Evolutionary conservation across 2,797 vertebrate genomes (phyloP).

Genomic region (Brachymystax lenok): DNA sequence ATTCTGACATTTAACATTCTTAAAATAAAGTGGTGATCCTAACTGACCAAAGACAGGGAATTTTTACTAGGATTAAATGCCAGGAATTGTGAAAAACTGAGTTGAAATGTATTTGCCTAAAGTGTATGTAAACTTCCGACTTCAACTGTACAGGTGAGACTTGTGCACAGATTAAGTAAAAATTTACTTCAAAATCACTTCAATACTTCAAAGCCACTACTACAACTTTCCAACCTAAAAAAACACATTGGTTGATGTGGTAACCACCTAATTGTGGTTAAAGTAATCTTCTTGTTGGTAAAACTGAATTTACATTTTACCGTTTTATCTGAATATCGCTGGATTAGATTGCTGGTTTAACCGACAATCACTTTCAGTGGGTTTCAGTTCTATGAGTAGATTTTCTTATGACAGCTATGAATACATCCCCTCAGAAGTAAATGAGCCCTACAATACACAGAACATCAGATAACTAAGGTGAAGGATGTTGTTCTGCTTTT

Average conservation of each 20-base stretch:
- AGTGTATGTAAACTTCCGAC: no score
- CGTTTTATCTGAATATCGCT: background rate
- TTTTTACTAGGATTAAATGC: no score
- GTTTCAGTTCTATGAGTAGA: slow-evolving; percentile 1
- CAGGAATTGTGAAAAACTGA: no score
- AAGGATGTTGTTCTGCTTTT: background rate
- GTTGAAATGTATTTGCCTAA: no score
- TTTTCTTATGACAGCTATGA: slow-evolving; percentile 1
- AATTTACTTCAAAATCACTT: background rate
- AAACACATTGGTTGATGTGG: background rate
- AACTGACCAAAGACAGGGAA: no score
- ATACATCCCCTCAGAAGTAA: background rate
- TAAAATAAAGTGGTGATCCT: no score
- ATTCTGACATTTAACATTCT: no score
- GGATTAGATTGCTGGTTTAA: background rate
- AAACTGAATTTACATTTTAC: background rate
- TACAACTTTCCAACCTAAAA: background rate
- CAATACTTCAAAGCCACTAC: background rate
- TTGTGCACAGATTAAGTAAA: background rate
- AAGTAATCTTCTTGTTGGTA: background rate
- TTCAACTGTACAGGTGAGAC: background rate
- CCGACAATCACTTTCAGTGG: background rate
- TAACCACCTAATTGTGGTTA: background rate
- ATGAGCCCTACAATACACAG: background rate
- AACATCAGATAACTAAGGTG: background rate